Conservation (phyloP, 2,797 vertebrate species). For the Arremon aurantiirostris region DNA sequence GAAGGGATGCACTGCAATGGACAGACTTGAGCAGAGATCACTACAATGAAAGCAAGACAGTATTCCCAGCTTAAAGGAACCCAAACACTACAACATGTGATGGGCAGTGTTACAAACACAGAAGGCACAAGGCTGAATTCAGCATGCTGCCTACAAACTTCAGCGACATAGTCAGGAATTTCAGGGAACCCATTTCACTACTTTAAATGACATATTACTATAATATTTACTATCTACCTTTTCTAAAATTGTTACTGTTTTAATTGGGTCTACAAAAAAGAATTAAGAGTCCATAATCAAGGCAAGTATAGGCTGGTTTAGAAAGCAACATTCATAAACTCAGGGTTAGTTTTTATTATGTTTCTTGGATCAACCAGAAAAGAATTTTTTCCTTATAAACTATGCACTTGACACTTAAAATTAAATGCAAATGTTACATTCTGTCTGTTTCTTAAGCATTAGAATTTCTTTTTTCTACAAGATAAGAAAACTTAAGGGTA, state of each 20-base stretch:
- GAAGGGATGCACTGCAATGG: not conserved
- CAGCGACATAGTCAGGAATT: not conserved
- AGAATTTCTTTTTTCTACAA: not conserved
- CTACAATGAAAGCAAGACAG: not conserved
- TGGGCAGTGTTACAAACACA: not conserved
- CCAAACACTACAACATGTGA: not conserved
- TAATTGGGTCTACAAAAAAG: not conserved
- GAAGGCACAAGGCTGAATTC: not conserved
- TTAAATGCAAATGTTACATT: not conserved
- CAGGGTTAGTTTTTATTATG: not conserved
- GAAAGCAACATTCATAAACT: not conserved
- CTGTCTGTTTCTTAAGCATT: not conserved
- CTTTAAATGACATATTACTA: not conserved
- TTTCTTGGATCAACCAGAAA: not conserved
- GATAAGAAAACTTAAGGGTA: not conserved
- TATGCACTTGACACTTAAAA: not conserved
- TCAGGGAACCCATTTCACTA: not conserved
- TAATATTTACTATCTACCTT: not conserved
- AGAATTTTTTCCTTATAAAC: not conserved
- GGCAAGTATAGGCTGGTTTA: not conserved
- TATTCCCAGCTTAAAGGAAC: not conserved
- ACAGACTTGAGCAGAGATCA: not conserved
- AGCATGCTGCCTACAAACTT: not conserved
- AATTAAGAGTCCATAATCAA: not conserved
- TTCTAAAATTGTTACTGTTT: not conserved